Evolutionary conservation across 2,888 invertebrate species (phyloP).

Genomic region (Melinopterus prodromus): DNA sequence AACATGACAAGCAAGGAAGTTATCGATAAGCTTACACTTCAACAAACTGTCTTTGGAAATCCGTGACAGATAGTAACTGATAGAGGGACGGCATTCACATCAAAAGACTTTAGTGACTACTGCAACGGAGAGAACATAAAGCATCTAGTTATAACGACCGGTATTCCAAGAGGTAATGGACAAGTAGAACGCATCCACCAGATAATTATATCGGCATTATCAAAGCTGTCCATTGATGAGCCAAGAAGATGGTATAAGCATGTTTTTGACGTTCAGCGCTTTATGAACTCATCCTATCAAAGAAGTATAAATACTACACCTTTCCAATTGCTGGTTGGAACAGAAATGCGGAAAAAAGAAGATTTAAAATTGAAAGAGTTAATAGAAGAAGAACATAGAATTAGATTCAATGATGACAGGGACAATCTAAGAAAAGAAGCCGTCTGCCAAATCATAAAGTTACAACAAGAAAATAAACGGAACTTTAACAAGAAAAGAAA

Average conservation of each 20-base stretch:
- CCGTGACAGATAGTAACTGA: slow-evolving; percentile 42
- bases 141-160: slow-evolving; percentile 38
- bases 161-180: slow-evolving; percentile 35
- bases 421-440: neutral
- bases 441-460: neutral
- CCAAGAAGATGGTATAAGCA: neutral
- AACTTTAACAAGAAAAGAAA: slow-evolving; percentile 8
- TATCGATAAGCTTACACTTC: slow-evolving; percentile 39
- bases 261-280: neutral
- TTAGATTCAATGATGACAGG: neutral
- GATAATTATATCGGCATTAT: slow-evolving; percentile 24
- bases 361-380: neutral
- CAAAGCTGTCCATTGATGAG: slow-evolving; percentile 4
- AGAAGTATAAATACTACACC: neutral
- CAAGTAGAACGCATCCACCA: slow-evolving; percentile 36
- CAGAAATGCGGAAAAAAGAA: neutral
- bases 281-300: neutral
- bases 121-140: slow-evolving; percentile 51
- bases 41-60: slow-evolving; percentile 43
- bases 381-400: neutral
- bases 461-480: neutral
- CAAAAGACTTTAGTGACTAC: slow-evolving; percentile 51
- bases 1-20: slow-evolving; percentile 46
- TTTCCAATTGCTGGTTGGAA: neutral
- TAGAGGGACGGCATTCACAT: slow-evolving; percentile 54